Base-by-base conservation (phyloP, 2,797 vertebrate genomes). In the Notoglanidium macrostoma region DNA sequence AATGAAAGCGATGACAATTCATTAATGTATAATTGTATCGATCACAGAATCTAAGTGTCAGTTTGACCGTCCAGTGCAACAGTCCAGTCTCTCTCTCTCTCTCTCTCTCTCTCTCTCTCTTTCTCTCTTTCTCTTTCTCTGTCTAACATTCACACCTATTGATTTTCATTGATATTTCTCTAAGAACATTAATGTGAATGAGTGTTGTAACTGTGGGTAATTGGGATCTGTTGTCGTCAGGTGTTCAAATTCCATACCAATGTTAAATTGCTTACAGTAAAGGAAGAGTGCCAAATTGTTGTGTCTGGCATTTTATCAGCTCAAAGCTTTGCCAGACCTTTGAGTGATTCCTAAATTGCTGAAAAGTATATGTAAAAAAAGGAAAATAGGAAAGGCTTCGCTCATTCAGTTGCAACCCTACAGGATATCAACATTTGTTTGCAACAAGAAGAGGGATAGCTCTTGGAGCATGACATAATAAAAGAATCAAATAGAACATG, bases 151-250 rank as follows among this genome's bases (percentile, higher is more conserved):
- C 49, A 21, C 17, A 29, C 23, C 46, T 49, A 17, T 32, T 35
- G n/a, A 80, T 86, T 86, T 73, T 46, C 23, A 68, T 35, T 11
- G 8, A n/a, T 11, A 73, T 72, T 67, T 44, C 68, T 73, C 70
- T 26, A 15, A n/a, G 26, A 49, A 2, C 32, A 57, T 86, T 70
- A n/a, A 29, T 46, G 6, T 57, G 8, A 70, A 59, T 29, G 26
- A 73, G 63, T 9, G 26, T 11, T 12, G 74, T 44, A 54, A 35
- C 44, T 26, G 17, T 8, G 9, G n/a, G n/a, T 55, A 15, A 77
- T 77, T 32, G n/a, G 26, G 12, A 72, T 49, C 2, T 55, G 32
- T 49, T 76, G 49, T n/a, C 17, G 63, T 14, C 29, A 29, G 12
- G n/a, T 65, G n/a, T 40, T 51, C 26, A 21, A 29, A 14, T 8